A percentile compares a stretch with the other conserved stretches of the same genome.
Evolutionary conservation across 92 coral and sea anemone genomes (phyloP).

Genomic region (Diadumene lineata): DNA sequence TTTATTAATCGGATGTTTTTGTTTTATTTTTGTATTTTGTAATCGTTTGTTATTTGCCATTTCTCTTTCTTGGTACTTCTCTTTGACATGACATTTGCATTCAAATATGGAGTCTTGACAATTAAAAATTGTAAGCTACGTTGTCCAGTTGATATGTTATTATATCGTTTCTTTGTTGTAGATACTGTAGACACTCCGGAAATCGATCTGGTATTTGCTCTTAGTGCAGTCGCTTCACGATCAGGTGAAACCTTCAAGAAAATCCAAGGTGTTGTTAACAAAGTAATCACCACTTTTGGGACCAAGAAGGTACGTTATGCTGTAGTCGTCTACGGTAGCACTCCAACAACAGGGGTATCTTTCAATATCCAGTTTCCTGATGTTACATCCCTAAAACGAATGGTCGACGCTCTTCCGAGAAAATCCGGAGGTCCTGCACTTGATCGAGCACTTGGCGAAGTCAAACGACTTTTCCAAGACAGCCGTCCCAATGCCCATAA

Average conservation of each 20-base stretch:
- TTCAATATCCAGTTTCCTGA: slow-evolving; percentile 50
- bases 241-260: slow-evolving; percentile 28
- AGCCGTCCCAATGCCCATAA: slow-evolving; percentile 39
- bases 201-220: slow-evolving; percentile 54
- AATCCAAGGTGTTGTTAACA: slow-evolving; percentile 28
- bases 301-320: slow-evolving; percentile 50
- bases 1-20: too few species aligned
- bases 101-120: too few species aligned
- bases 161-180: background rate
- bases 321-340: slow-evolving; percentile 52
- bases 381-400: slow-evolving; percentile 39
- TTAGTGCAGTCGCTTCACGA: slow-evolving; percentile 23
- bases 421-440: slow-evolving; percentile 63
- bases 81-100: too few species aligned
- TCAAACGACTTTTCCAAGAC: slow-evolving; percentile 43
- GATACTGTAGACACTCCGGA: slow-evolving; percentile 17
- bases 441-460: slow-evolving; percentile 59
- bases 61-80: too few species aligned
- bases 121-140: too few species aligned
- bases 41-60: too few species aligned
- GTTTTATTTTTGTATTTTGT: too few species aligned
- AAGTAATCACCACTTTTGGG: slow-evolving; percentile 41
- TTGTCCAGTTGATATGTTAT: too few species aligned
- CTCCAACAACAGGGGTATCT: slow-evolving; percentile 26
- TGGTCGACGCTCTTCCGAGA: slow-evolving; percentile 43